Percentiles rank a stretch among this genome's conserved stretches.
Conservation (phyloP, 2,888 invertebrate genomes). For the Tinea trinotella region DNA sequence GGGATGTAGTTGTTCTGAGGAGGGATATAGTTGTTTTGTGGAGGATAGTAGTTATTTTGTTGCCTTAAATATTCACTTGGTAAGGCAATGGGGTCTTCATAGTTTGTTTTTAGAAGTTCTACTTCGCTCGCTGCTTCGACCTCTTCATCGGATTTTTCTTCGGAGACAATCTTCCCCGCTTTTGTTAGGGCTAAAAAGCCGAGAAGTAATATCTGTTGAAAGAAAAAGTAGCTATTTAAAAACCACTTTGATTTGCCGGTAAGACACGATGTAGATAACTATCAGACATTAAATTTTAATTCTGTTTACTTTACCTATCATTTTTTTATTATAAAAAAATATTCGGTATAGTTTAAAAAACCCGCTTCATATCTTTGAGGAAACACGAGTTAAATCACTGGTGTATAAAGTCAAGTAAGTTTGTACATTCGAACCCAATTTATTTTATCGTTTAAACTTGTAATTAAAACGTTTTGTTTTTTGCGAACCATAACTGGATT, state of each 20-base stretch:
- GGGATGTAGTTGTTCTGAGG: too few relatives aligned
- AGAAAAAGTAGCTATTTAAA: too few relatives aligned
- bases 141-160: slow-evolving; percentile 14
- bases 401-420: too few relatives aligned
- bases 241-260: too few relatives aligned
- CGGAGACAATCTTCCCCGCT: not conserved
- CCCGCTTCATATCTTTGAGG: too few relatives aligned
- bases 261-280: too few relatives aligned
- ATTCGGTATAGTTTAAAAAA: too few relatives aligned
- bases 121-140: not conserved
- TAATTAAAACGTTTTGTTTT: slow-evolving; percentile 9
- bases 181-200: slow-evolving; percentile 11
- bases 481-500: not conserved
- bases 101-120: slow-evolving; percentile 9
- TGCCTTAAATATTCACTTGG: slow-evolving; percentile 5
- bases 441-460: slow-evolving; percentile 6
- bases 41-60: not conserved
- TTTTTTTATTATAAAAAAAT: too few relatives aligned
- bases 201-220: slow-evolving; percentile 14
- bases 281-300: too few relatives aligned
- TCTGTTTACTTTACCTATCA: too few relatives aligned
- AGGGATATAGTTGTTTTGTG: too few relatives aligned
- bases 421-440: not conserved
- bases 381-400: slow-evolving; percentile 9
- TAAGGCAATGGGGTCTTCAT: slow-evolving; percentile 10